These are phyloP conservation scores for Plemyria rubiginata DNA, from an alignment of 2,888 invertebrate genomes.

Conservation along the genomic window DNA sequence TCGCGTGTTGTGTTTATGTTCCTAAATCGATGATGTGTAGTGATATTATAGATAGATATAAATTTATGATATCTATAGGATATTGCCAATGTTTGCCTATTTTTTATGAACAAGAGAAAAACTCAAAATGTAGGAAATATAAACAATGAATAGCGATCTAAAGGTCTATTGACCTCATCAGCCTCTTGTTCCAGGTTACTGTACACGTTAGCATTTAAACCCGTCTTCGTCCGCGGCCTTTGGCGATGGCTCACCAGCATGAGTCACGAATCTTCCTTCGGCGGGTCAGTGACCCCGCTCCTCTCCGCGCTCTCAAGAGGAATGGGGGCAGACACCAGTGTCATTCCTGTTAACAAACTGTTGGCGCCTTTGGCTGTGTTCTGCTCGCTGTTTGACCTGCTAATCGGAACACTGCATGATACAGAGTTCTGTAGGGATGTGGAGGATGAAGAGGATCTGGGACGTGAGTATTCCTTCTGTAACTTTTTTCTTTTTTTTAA, in stretches of 20 bases:
- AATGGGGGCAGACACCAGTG: slow-evolving; percentile 80
- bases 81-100: too few relatives aligned
- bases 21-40: too few relatives aligned
- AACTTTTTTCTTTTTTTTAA: too few relatives aligned
- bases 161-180: neutral
- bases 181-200: slow-evolving; percentile 82
- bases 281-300: slow-evolving; percentile 83
- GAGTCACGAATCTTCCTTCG: slow-evolving; percentile 69
- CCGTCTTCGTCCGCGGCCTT: slow-evolving; percentile 89
- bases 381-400: slow-evolving; percentile 91
- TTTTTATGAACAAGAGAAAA: too few relatives aligned
- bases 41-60: too few relatives aligned
- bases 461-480: slow-evolving; percentile 51
- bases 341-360: slow-evolving; percentile 87
- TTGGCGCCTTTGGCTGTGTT: slow-evolving; percentile 93
- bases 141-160: too few relatives aligned
- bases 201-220: slow-evolving; percentile 92
- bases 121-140: too few relatives aligned
- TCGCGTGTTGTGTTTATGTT: too few relatives aligned
- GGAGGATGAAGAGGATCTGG: slow-evolving; percentile 77
- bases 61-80: too few relatives aligned
- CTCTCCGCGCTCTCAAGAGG: slow-evolving; percentile 89
- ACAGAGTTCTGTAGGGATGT: slow-evolving; percentile 88
- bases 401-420: slow-evolving; percentile 93
- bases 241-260: slow-evolving; percentile 87